phyloP scores from a whole-genome alignment of 2,797 vertebrate genomes.

The Fratercula arctica region DNA sequence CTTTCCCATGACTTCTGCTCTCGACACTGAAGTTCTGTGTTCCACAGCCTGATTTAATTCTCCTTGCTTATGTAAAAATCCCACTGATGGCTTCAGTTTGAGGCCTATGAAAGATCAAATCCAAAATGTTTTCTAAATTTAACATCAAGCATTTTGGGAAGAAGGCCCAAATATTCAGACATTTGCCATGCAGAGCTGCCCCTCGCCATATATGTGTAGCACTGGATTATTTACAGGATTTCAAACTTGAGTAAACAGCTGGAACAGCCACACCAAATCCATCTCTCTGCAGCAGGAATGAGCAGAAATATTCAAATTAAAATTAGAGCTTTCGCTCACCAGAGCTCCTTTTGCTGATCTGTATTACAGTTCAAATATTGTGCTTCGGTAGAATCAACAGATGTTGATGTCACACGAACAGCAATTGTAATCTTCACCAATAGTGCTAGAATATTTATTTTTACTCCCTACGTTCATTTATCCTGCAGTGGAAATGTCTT shows the following conservation, averaged over 20 bases:
- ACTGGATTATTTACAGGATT: conserved; percentile 39
- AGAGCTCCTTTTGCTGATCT: neutral
- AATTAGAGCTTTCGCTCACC: neutral
- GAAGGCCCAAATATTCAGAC: conserved; percentile 36
- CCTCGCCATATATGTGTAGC: conserved; percentile 56
- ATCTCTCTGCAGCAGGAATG: neutral
- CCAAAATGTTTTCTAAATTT: conserved; percentile 61
- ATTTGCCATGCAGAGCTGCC: neutral
- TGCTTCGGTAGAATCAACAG: neutral
- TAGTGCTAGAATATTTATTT: neutral
- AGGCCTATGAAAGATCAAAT: conserved; percentile 17
- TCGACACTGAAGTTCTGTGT: neutral
- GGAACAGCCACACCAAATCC: neutral
- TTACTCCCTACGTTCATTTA: neutral
- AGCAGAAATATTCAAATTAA: conserved; percentile 11
- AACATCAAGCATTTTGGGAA: conserved; percentile 33
- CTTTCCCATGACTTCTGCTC: neutral
- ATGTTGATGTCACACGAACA: neutral
- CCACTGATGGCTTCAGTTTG: neutral
- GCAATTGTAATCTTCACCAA: neutral
- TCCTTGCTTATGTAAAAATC: neutral
- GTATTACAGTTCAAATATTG: neutral
- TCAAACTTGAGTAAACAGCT: conserved; percentile 37
- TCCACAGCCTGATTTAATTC: neutral
- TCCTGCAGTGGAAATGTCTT: neutral